A percentile compares a stretch with the other conserved stretches of the same genome.
Conservation (phyloP, 2,888 invertebrate genomes). For the Panzeria rudis region DNA sequence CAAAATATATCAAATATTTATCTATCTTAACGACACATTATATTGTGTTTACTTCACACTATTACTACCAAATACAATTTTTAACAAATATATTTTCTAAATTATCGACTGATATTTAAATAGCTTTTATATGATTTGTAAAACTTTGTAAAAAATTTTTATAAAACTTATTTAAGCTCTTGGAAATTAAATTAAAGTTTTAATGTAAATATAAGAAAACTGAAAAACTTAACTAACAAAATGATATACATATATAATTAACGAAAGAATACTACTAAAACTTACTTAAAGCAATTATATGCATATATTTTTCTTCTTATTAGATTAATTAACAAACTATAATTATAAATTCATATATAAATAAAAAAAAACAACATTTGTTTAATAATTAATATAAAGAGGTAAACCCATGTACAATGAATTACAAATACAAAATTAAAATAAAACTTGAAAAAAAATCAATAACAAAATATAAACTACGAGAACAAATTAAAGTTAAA, state of each 20-base stretch:
- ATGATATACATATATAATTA: not conserved
- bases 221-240: conserved; percentile 28
- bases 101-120: conserved; percentile 43
- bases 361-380: not conserved
- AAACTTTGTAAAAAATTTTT: conserved; percentile 28
- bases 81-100: not conserved
- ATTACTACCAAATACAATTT: not conserved
- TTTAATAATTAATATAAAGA: conserved; percentile 18
- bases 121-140: conserved; percentile 9
- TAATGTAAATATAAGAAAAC: conserved; percentile 42
- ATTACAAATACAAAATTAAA: conserved; percentile 45
- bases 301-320: conserved; percentile 36
- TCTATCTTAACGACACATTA: too few species aligned
- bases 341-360: not conserved
- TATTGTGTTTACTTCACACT: too few species aligned
- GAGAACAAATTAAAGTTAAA: conserved; percentile 7
- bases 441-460: not conserved
- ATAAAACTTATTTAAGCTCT: conserved; percentile 4
- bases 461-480: not conserved
- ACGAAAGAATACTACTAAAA: conserved; percentile 41
- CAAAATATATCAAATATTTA: too few species aligned
- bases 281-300: conserved; percentile 15
- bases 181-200: conserved; percentile 1
- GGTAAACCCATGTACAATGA: conserved; percentile 64
- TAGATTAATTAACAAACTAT: conserved; percentile 20